Conservation (phyloP, 1,140 invertebrate species). For the Drosophila azteca region DNA sequence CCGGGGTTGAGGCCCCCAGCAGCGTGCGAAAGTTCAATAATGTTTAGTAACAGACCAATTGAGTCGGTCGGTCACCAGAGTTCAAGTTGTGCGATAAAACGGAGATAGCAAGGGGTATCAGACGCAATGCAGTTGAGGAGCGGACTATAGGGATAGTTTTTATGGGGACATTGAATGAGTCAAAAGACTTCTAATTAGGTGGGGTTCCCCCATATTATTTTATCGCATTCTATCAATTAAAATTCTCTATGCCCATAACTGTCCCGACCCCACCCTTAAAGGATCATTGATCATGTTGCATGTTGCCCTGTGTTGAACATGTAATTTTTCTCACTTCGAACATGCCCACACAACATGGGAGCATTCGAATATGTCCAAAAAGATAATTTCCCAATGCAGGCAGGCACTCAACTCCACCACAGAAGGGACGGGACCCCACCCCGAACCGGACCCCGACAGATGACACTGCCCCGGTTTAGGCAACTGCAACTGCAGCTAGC, state of each 20-base stretch:
- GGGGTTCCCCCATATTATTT: slow-evolving; percentile 30
- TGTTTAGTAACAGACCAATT: slow-evolving; percentile 74
- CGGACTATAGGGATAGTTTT: no score
- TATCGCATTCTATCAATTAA: slow-evolving; percentile 15
- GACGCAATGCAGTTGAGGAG: not conserved
- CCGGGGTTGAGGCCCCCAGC: not conserved
- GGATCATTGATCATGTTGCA: slow-evolving; percentile 35
- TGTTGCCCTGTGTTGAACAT: slow-evolving; percentile 33
- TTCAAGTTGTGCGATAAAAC: slow-evolving; percentile 66
- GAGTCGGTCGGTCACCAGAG: slow-evolving; percentile 42
- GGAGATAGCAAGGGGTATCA: slow-evolving; percentile 35
- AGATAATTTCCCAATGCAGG: slow-evolving; percentile 29
- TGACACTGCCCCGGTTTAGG: slow-evolving; percentile 68
- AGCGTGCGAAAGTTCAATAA: slow-evolving; percentile 79
- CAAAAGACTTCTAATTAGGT: slow-evolving; percentile 1
- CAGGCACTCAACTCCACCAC: slow-evolving; percentile 14
- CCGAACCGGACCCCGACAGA: slow-evolving; percentile 53
- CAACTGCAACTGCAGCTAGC: slow-evolving; percentile 41
- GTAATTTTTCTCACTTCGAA: slow-evolving; percentile 46
- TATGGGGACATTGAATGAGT: no score
- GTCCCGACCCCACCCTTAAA: slow-evolving; percentile 24
- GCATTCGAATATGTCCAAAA: slow-evolving; percentile 32
- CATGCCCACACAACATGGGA: slow-evolving; percentile 54
- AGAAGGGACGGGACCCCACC: slow-evolving; percentile 16
- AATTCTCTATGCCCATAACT: no score